phyloP scores from a whole-genome alignment of 2,888 invertebrate genomes.

The Epinotia bilunana region DNA sequence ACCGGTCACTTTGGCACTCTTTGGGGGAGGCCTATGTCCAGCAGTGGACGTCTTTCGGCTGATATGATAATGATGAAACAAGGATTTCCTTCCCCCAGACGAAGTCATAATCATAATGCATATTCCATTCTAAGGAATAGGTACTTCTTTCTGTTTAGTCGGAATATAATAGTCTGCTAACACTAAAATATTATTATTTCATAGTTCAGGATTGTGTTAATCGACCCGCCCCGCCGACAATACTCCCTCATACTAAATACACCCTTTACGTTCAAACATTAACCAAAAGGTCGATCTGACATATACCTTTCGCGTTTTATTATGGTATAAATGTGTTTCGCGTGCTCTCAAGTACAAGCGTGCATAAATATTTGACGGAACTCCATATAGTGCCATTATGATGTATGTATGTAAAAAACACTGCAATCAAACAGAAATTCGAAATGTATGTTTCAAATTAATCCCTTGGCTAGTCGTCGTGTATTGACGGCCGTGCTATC shows the following conservation, averaged over 20 bases:
- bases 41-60: no score
- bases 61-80: no score
- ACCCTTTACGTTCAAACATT: not conserved
- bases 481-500: conserved; percentile 14
- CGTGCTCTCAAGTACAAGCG: not conserved
- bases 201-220: not conserved
- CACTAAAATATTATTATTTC: not conserved
- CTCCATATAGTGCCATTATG: no score
- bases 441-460: not conserved
- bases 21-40: no score
- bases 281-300: not conserved
- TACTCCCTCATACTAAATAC: not conserved
- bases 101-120: not conserved
- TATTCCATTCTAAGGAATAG: not conserved
- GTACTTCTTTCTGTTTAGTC: not conserved
- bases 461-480: not conserved
- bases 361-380: no score
- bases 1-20: no score
- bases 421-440: not conserved
- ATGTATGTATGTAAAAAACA: not conserved
- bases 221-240: not conserved
- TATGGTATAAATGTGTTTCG: not conserved
- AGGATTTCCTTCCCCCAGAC: no score
- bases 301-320: not conserved
- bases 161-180: not conserved